These are phyloP conservation scores for Drosophila multiciliata DNA, from an alignment of 2,888 invertebrate species.

Conservation along the genomic window DNA sequence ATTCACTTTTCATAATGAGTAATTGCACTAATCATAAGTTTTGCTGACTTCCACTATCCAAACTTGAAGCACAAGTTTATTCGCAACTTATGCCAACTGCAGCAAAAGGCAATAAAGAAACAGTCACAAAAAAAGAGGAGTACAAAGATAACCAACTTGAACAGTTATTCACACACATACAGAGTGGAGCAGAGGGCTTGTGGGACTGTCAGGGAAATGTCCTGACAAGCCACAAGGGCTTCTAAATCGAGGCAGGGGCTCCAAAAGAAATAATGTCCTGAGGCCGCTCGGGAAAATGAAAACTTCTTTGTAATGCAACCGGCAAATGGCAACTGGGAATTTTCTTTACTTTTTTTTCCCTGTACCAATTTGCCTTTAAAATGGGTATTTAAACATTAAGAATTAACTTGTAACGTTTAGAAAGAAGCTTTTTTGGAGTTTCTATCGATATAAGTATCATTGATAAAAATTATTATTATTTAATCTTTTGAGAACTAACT, in stretches of 20 bases:
- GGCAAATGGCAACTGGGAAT: constrained; percentile 50
- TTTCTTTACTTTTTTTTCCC: constrained; percentile 12
- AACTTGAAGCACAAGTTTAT: constrained; percentile 63
- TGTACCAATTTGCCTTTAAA: background rate
- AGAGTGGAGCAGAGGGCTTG: constrained; percentile 11
- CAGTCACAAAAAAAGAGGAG: constrained; percentile 13
- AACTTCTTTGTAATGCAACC: constrained; percentile 74
- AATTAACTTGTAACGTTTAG: background rate
- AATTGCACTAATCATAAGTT: constrained; percentile 50
- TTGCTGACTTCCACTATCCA: constrained; percentile 26
- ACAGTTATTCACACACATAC: constrained; percentile 8
- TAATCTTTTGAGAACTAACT: no score
- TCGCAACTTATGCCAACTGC: constrained; percentile 50
- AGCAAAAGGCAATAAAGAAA: constrained; percentile 49
- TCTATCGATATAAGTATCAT: background rate
- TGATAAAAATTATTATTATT: no score
- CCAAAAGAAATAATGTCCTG: constrained; percentile 72
- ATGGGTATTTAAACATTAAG: constrained; percentile 3
- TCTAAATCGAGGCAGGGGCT: constrained; percentile 49
- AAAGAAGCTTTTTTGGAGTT: background rate
- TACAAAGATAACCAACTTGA: constrained; percentile 33
- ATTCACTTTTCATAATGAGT: constrained; percentile 47
- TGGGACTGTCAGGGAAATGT: constrained; percentile 55
- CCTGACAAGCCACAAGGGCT: constrained; percentile 61
- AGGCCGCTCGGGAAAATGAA: constrained; percentile 74